Conservation (phyloP, 2,113 vertebrate species). For the Atractosteus spatula region DNA sequence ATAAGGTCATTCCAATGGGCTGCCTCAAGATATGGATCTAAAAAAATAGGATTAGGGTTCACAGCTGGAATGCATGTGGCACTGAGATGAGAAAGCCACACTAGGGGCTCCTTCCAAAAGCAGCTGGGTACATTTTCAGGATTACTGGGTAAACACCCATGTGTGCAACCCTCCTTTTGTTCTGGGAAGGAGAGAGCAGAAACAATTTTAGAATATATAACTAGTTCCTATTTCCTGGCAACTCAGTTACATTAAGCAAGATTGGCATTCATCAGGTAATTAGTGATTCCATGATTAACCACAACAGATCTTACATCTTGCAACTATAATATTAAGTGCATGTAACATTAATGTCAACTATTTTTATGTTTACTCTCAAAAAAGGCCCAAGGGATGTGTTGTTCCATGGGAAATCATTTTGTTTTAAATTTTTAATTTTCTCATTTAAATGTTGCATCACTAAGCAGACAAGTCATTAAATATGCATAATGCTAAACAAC, state of each 20-base stretch:
- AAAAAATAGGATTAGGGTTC: no score
- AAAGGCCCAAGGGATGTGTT: not conserved
- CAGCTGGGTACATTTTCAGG: no score
- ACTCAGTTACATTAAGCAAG: not conserved
- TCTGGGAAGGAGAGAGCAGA: no score
- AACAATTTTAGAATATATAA: no score
- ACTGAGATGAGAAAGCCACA: no score
- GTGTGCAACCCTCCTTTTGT: no score
- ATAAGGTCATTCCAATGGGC: no score
- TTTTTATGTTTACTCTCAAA: not conserved
- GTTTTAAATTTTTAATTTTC: constrained; percentile 4
- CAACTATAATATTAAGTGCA: not conserved
- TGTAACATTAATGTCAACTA: not conserved
- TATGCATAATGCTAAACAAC: not conserved
- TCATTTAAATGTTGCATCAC: constrained; percentile 3
- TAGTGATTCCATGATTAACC: not conserved
- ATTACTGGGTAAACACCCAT: no score
- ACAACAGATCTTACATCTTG: not conserved
- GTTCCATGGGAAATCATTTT: constrained; percentile 2
- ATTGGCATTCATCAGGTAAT: not conserved
- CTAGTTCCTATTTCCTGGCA: not conserved
- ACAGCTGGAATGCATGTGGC: no score
- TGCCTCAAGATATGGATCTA: no score
- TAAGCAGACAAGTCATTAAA: constrained; percentile 3
- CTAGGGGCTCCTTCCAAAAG: no score